phyloP scores from a whole-genome alignment of 2,888 invertebrate species.

The Chrysotoxum bicinctum region DNA sequence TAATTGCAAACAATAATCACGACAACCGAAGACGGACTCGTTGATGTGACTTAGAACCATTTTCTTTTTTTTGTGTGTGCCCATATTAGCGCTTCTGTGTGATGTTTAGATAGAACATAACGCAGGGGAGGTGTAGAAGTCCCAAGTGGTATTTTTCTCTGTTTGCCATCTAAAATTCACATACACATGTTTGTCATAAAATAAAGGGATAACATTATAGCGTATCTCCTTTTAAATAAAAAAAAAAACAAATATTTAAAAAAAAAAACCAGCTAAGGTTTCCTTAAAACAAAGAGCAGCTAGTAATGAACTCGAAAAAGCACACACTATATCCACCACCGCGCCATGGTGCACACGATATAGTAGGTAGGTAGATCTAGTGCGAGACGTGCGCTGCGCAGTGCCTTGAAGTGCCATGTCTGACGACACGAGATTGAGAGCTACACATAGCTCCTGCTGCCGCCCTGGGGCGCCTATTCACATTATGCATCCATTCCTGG shows the following conservation, averaged over 20 bases:
- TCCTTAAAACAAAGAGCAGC: constrained; percentile 13
- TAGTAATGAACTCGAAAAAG: constrained; percentile 4
- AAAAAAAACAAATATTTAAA: constrained; percentile 10
- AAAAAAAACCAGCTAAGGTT: background rate
- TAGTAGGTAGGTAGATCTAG: background rate
- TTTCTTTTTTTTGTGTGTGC: constrained; percentile 13
- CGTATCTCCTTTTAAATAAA: constrained; percentile 50
- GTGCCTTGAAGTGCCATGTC: constrained; percentile 57
- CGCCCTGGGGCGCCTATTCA: constrained; percentile 41
- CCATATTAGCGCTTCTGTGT: constrained; percentile 18
- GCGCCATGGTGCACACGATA: background rate
- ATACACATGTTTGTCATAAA: constrained; percentile 25
- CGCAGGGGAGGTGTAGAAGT: background rate
- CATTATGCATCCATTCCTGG: constrained; percentile 48
- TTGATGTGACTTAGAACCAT: background rate
- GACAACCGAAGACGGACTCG: background rate
- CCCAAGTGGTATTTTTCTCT: background rate
- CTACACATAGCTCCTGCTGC: constrained; percentile 27
- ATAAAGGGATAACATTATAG: constrained; percentile 33
- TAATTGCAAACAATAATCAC: constrained; percentile 64
- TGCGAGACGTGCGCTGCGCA: constrained; percentile 45
- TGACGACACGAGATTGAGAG: constrained; percentile 31
- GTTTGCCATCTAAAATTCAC: constrained; percentile 12
- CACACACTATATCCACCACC: background rate
- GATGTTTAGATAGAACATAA: background rate